A percentile compares a stretch with the other conserved stretches of the same genome.
These are phyloP conservation scores for Limosa lapponica DNA, from an alignment of 2,797 vertebrate species.

Conservation along the genomic window DNA sequence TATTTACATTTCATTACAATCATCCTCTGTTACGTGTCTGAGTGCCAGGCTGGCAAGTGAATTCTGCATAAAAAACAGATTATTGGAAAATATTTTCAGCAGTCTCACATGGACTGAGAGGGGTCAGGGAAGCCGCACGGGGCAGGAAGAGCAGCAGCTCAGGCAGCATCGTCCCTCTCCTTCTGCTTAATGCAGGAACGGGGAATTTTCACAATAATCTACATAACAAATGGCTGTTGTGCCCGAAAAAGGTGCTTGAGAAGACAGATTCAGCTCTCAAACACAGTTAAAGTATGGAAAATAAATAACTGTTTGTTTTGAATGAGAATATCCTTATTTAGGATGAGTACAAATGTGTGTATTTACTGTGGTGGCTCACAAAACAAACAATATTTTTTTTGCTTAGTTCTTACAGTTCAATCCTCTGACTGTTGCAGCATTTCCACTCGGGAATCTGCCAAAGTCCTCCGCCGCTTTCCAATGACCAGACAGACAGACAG, in stretches of 20 bases:
- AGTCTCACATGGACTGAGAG: rapidly evolving
- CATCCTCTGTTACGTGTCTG: background rate
- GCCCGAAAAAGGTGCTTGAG: background rate
- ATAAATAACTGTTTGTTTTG: background rate
- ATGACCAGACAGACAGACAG: background rate
- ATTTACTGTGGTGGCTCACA: background rate
- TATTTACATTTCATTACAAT: background rate
- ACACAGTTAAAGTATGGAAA: background rate
- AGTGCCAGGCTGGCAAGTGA: background rate
- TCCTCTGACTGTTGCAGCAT: background rate
- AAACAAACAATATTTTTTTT: background rate
- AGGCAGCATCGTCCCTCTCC: rapidly evolving
- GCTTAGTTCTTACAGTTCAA: background rate
- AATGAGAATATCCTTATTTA: background rate
- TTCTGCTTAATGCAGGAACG: background rate
- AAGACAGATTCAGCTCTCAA: background rate
- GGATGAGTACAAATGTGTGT: background rate
- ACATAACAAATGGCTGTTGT: background rate
- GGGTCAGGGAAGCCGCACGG: too few relatives aligned
- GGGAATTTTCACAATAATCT: background rate
- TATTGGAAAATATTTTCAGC: background rate
- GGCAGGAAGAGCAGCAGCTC: background rate
- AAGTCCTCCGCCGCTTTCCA: background rate
- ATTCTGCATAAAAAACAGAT: background rate
- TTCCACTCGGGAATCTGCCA: background rate